These are phyloP conservation scores for Pseudachorutes palmiensis DNA, from an alignment of 1,140 invertebrate species.

Conservation along the genomic window DNA sequence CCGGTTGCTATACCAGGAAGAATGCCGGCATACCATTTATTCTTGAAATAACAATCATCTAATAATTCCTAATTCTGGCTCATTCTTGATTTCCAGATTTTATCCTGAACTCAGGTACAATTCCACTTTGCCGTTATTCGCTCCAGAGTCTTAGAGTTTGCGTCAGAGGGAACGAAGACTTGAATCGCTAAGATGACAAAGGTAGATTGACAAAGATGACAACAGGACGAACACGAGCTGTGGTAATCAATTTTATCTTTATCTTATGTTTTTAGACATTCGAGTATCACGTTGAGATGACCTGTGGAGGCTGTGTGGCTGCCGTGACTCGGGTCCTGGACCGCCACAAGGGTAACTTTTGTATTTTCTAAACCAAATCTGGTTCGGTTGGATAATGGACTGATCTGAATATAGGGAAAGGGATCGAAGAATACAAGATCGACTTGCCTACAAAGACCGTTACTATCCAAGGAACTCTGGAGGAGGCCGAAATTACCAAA, in stretches of 20 bases:
- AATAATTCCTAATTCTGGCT: too few relatives aligned
- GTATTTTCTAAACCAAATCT: constrained; percentile 7
- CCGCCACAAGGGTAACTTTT: constrained; percentile 57
- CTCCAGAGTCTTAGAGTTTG: too few relatives aligned
- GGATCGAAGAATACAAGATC: constrained; percentile 42
- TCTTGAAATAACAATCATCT: too few relatives aligned
- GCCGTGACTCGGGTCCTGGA: constrained; percentile 69
- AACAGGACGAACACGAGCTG: background rate
- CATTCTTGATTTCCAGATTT: too few relatives aligned
- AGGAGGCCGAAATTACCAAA: constrained; percentile 42
- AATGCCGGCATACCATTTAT: too few relatives aligned
- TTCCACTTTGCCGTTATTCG: too few relatives aligned
- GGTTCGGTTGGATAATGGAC: too few relatives aligned
- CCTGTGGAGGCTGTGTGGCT: constrained; percentile 76
- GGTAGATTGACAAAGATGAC: too few relatives aligned
- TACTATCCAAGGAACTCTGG: constrained; percentile 41
- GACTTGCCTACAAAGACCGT: constrained; percentile 43
- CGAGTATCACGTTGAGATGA: constrained; percentile 79
- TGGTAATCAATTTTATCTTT: too few relatives aligned
- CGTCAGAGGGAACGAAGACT: background rate
- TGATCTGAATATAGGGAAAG: constrained; percentile 35
- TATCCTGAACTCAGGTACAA: too few relatives aligned
- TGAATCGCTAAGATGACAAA: background rate
- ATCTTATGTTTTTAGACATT: constrained; percentile 5
- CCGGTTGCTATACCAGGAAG: too few relatives aligned